Base-by-base conservation (phyloP, 2,113 vertebrate species). In the Regulus satrapa region DNA sequence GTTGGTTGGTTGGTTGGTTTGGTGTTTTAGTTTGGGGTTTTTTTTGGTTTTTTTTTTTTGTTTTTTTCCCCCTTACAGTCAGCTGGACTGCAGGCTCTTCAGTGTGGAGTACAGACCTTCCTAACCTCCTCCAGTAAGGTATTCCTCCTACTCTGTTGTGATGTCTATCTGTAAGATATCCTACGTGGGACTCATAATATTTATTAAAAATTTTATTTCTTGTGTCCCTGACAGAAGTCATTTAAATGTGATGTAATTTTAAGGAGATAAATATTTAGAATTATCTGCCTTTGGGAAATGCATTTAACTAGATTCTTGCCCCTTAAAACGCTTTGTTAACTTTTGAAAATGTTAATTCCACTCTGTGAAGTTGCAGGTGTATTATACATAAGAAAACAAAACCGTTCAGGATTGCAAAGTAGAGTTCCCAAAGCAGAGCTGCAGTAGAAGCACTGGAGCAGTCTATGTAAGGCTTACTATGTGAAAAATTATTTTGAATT, bases 201-300 rank as follows among this genome's bases (percentile, higher is more conserved):
- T 59, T 68, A 45, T 49, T 68, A 51, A 43, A 71, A 75, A 38
- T 61, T 43, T 1, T 77, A 49, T 54, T 85, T 89, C 14, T 48
- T 61, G 12, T 62, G 23, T 74, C 6, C 6, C 28, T 77, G 63
- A 49, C 32, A 43, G n/a, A 66, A 80, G 15, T 55, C 43, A 51
- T 24, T 36, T 0, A 3, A 72, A 63, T 18, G 20, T 73, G 32
- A 63, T 67, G 26, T 34, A 19, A 48, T 74, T 88, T 78, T 71
- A 85, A 88, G 31, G 16, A 55, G 40, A 59, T 59, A 89, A 86
- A 52, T 59, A 73, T 59, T 87, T 81, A 69, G 45, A 84, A 66
- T 34, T 2, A 1, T 43, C 19, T 81, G 1, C 18, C 25, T 66
- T 21, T 82, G 40, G 24, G 28, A 74, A 82, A 68, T 55, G 26